These are phyloP conservation scores for Microhierax caerulescens DNA, from an alignment of 2,797 vertebrate species.

Conservation along the genomic window DNA sequence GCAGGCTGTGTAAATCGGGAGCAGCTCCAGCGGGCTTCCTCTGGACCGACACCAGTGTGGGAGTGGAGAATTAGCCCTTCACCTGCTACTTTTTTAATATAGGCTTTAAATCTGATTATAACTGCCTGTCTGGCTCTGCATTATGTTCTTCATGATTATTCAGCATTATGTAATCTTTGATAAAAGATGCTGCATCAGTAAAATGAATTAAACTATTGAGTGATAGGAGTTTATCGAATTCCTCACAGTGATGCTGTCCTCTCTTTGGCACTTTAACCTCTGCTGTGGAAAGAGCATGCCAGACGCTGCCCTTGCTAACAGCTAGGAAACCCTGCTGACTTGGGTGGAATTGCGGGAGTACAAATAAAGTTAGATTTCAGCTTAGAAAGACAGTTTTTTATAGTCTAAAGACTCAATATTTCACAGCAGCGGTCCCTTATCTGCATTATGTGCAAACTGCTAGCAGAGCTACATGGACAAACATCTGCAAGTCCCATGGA, in stretches of 20 bases:
- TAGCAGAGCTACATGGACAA: neutral
- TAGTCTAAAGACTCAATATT: constrained; percentile 27
- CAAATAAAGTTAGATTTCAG: constrained; percentile 56
- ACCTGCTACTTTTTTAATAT: constrained; percentile 28
- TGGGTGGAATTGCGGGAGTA: constrained; percentile 4
- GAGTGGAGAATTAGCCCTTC: neutral
- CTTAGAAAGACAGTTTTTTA: constrained; percentile 46
- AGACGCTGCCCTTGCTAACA: constrained; percentile 21
- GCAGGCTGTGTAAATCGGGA: neutral
- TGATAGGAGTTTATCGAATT: constrained; percentile 62
- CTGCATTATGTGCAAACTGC: constrained; percentile 3
- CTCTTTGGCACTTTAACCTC: constrained; percentile 54
- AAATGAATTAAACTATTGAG: constrained; percentile 60
- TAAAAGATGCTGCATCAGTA: constrained; percentile 62
- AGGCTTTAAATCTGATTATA: constrained; percentile 69
- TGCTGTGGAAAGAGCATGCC: neutral
- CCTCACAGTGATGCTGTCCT: neutral
- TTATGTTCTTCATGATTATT: constrained; percentile 41
- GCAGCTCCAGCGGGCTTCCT: neutral
- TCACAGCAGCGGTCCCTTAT: neutral
- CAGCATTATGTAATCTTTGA: constrained; percentile 70
- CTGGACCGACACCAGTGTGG: neutral
- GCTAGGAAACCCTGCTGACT: constrained; percentile 55
- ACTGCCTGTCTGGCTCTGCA: constrained; percentile 52
- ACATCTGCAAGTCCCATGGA: neutral